A percentile compares a stretch with the other conserved stretches of the same genome.
These are phyloP conservation scores for Sarcophaga caerulescens DNA, from an alignment of 2,888 invertebrate species.

Conservation along the genomic window DNA sequence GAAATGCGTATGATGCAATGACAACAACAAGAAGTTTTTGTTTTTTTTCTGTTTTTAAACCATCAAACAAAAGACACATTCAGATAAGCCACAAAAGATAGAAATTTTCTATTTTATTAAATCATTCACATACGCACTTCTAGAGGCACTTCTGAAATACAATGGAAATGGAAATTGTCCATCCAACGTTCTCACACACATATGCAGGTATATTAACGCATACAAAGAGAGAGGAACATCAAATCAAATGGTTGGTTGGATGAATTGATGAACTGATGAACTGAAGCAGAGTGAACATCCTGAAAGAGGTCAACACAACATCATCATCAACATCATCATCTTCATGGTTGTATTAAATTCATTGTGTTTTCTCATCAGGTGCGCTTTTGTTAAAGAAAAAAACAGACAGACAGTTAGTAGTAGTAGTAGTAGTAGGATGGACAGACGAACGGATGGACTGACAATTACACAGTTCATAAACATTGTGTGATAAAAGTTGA, in stretches of 20 bases:
- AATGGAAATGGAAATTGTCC: neutral
- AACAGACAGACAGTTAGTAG: neutral
- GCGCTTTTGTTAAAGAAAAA: conserved; percentile 67
- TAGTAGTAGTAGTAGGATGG: conserved; percentile 2
- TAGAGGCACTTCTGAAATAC: neutral
- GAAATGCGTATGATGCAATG: conserved; percentile 70
- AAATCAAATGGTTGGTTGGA: conserved; percentile 29
- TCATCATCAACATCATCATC: neutral
- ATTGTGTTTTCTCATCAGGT: conserved; percentile 80
- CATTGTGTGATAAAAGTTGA: conserved; percentile 37
- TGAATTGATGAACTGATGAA: conserved; percentile 23
- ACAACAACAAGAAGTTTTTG: conserved; percentile 2
- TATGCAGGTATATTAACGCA: neutral
- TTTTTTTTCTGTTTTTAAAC: too few species aligned
- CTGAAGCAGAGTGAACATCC: conserved; percentile 71
- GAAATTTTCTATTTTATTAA: neutral
- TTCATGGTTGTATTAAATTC: conserved; percentile 58
- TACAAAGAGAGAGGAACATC: neutral
- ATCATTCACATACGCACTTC: conserved; percentile 34
- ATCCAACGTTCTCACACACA: conserved; percentile 1
- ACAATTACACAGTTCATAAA: conserved; percentile 50
- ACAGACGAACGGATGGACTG: conserved; percentile 37
- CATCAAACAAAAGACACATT: neutral
- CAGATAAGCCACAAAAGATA: neutral
- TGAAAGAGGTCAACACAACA: conserved; percentile 78